Base-by-base conservation (phyloP, 1,140 invertebrate species). In the Batillaria attramentaria region DNA sequence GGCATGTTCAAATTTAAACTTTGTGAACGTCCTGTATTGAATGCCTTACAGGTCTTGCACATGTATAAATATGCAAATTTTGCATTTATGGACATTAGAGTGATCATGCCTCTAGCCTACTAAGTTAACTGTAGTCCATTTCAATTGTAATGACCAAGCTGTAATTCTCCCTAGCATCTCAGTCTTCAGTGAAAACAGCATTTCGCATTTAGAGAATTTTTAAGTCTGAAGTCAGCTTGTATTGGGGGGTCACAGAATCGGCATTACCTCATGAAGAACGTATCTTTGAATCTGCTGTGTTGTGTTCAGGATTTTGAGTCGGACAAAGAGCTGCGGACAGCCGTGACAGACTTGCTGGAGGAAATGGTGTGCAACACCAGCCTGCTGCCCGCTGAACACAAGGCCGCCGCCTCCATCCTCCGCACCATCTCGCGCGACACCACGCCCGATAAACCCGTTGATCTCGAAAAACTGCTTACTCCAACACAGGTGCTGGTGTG, bases 381-480 rank as follows among this genome's bases (percentile, higher is more conserved):
- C 83, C 90, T 98, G n/a, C 91, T 97, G 43, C 96, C 96, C 0
- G 95, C 96, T 0, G 97, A 98, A 87, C 96, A 97, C 87, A 96
- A 97, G 89, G 95, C 96, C 1, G 96, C 96, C 93, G 94, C 62
- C 95, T 97, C 89, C 88, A 88, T 98, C 31, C 91, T 97, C 24
- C 92, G 95, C 72, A 91, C 97, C 31, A 92, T 98, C 10, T 95
- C 95, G 41, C 94, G 95, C 78, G 95, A 95, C 60, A 85, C 89
- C 50, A 91, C 88, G 84, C 92, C 92, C 84, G 78, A 79, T 28
- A 86, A 86, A 70, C 83, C 81, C 24, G 90, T 95, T 24, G 95
- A 97, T 85, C 90, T 98, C 24, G 92, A 94, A 66, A 91, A 94
- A 31, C 89, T 98, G 4, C 92, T 98, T 8, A 90, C 92, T 39